Evolutionary conservation across 1,140 invertebrate genomes (phyloP).

Genomic region (Battus philenor): DNA sequence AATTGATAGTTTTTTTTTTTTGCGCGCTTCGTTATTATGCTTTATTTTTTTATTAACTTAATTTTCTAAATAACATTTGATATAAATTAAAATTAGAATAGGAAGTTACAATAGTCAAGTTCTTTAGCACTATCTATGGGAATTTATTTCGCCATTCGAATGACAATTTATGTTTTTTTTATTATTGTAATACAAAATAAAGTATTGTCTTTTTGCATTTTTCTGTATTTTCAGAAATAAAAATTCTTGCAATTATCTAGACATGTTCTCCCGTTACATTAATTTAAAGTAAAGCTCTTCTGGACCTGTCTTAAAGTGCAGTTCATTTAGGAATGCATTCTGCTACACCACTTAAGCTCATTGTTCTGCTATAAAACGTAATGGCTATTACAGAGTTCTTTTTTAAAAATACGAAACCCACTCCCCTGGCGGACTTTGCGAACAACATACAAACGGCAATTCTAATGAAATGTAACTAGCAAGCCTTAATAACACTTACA

Average conservation of each 20-base stretch:
- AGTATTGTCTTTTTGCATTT: too few relatives aligned
- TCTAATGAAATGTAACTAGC: constrained; percentile 3
- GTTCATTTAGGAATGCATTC: constrained; percentile 13
- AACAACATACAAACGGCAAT: constrained; percentile 9
- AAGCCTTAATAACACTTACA: constrained; percentile 2
- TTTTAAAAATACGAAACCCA: constrained; percentile 10
- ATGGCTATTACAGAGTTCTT: constrained; percentile 11
- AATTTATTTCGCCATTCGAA: too few relatives aligned
- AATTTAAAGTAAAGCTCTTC: constrained; percentile 8
- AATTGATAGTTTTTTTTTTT: too few relatives aligned
- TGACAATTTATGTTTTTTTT: too few relatives aligned
- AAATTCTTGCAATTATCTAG: constrained; percentile 16
- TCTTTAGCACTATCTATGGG: too few relatives aligned
- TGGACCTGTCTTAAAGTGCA: constrained; percentile 5
- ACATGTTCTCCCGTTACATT: constrained; percentile 9
- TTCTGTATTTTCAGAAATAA: too few relatives aligned
- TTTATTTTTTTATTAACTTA: too few relatives aligned
- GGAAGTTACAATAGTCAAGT: too few relatives aligned
- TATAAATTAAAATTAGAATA: too few relatives aligned
- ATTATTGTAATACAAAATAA: too few relatives aligned
- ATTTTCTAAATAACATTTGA: too few relatives aligned
- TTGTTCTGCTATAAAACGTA: constrained; percentile 14
- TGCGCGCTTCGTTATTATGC: too few relatives aligned
- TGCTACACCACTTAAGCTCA: constrained; percentile 9
- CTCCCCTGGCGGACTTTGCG: not conserved